Conservation (phyloP, 1,140 invertebrate species). For the Meloidogyne chitwoodi region DNA sequence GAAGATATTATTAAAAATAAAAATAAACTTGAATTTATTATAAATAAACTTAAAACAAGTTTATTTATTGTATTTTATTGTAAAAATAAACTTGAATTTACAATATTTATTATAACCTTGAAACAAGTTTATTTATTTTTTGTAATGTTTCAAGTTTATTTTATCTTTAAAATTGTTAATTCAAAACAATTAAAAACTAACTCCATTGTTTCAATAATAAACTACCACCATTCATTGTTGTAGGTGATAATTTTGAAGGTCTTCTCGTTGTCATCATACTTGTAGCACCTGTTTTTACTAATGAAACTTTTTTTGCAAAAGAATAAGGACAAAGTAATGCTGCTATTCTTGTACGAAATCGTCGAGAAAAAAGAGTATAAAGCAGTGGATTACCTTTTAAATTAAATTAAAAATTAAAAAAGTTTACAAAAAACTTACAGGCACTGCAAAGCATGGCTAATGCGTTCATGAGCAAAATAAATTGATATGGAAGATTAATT, state of each 20-base stretch:
- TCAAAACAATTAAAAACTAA: background rate
- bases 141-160: background rate
- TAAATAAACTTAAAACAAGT: too few species aligned
- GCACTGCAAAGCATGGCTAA: conserved; percentile 54
- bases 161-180: background rate
- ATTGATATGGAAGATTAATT: conserved; percentile 49
- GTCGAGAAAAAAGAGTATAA: conserved; percentile 56
- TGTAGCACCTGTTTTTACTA: background rate
- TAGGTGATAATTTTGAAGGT: background rate
- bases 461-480: conserved; percentile 55
- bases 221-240: background rate
- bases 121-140: too few species aligned
- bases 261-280: background rate
- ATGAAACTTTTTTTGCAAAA: background rate
- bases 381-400: conserved; percentile 50
- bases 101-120: too few species aligned
- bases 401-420: background rate
- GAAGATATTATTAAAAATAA: too few species aligned
- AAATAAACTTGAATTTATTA: too few species aligned
- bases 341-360: conserved; percentile 45
- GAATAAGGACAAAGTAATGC: conserved; percentile 17
- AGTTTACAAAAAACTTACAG: conserved; percentile 7
- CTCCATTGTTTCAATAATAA: background rate
- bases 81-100: too few species aligned
- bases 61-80: too few species aligned